Conservation (phyloP, 2,113 vertebrate genomes). For the Festucalex cinctus region DNA sequence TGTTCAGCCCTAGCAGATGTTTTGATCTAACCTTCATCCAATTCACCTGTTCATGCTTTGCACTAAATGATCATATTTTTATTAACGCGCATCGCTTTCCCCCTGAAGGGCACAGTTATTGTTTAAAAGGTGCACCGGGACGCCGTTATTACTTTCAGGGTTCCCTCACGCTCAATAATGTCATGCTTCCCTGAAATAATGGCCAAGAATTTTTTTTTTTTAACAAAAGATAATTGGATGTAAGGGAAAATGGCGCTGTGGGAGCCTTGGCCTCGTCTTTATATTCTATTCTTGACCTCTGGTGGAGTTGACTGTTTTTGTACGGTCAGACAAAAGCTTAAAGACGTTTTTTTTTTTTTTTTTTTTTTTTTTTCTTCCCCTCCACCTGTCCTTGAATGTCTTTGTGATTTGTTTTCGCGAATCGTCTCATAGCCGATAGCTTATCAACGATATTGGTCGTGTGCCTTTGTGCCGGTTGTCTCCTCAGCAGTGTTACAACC, state of each 20-base stretch:
- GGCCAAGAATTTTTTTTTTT: not conserved
- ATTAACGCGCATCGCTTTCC: constrained; percentile 1
- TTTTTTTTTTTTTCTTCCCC: not conserved
- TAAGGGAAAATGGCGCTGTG: constrained; percentile 6
- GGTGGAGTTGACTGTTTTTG: constrained; percentile 1
- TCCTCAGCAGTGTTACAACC: constrained; percentile 11
- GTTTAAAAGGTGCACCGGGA: not conserved
- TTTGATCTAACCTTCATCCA: constrained; percentile 2
- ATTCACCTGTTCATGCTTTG: constrained; percentile 20
- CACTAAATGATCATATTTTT: constrained; percentile 8
- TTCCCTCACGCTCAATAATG: constrained; percentile 15
- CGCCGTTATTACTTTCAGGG: not conserved
- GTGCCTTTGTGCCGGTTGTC: constrained; percentile 12
- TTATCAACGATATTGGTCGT: not conserved
- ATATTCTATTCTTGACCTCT: constrained; percentile 36
- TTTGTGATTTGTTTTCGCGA: constrained; percentile 8
- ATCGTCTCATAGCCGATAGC: constrained; percentile 17
- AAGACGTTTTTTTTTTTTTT: not conserved
- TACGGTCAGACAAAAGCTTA: not conserved
- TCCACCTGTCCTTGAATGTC: constrained; percentile 13
- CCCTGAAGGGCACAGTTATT: constrained; percentile 10
- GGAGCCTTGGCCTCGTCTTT: constrained; percentile 7
- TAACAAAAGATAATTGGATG: constrained; percentile 37
- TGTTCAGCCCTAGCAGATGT: not conserved
- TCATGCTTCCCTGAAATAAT: constrained; percentile 27